Evolutionary conservation across 2,113 vertebrate genomes (phyloP).

Genomic region (Ageneiosus marmoratus): DNA sequence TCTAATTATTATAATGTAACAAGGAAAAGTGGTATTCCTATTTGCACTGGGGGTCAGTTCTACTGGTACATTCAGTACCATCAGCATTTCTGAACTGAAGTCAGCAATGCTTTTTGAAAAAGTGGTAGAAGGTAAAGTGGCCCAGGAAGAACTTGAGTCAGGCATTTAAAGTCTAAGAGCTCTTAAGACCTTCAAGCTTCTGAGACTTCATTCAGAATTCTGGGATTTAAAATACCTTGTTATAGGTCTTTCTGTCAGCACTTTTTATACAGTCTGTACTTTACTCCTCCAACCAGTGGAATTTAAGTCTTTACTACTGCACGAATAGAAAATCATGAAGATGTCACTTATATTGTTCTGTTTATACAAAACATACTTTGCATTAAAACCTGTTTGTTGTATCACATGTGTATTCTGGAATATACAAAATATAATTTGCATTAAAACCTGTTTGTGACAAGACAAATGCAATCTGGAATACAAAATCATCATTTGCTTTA

Average conservation of each 20-base stretch:
- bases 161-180: neutral
- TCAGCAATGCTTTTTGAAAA: neutral
- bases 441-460: neutral
- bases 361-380: no score
- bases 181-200: neutral
- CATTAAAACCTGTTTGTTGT: no score
- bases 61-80: neutral
- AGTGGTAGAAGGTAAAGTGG: constrained; percentile 9
- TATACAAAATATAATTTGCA: no score
- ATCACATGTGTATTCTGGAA: no score
- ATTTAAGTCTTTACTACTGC: neutral
- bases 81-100: neutral
- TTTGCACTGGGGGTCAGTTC: neutral
- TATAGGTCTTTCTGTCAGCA: neutral
- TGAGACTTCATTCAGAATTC: neutral
- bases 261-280: neutral
- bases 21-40: neutral
- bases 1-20: neutral
- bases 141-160: constrained; percentile 5
- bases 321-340: neutral
- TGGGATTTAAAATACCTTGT: neutral
- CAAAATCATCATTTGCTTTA: neutral
- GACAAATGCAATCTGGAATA: neutral
- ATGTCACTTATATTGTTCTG: neutral
- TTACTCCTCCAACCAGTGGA: neutral